Percentiles rank a stretch among this genome's conserved stretches.
phyloP scores from a whole-genome alignment of 2,888 invertebrate genomes.

The Clunio marinus region DNA sequence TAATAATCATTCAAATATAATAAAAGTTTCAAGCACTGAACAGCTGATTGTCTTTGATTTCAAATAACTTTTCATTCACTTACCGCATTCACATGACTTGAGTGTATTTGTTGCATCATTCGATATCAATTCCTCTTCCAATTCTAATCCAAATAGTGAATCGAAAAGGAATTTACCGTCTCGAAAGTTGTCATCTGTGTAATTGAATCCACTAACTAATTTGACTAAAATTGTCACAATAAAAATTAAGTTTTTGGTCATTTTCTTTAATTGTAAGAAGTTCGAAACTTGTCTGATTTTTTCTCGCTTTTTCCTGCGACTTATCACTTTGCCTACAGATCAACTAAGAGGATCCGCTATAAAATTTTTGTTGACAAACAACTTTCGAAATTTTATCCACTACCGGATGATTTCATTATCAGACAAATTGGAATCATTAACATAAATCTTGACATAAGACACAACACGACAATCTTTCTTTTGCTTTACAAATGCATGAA shows the following conservation, averaged over 20 bases:
- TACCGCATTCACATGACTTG: constrained; percentile 72
- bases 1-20: too few relatives aligned
- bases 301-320: too few relatives aligned
- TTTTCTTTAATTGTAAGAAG: neutral
- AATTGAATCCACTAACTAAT: neutral
- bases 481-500: too few relatives aligned
- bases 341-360: constrained; percentile 3
- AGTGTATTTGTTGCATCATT: constrained; percentile 54
- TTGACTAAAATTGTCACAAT: neutral
- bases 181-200: constrained; percentile 50
- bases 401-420: constrained; percentile 8
- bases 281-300: constrained; percentile 2
- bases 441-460: too few relatives aligned
- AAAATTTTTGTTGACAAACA: neutral
- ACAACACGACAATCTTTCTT: too few relatives aligned
- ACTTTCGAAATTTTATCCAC: neutral
- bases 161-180: constrained; percentile 68
- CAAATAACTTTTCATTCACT: too few relatives aligned
- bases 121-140: constrained; percentile 49
- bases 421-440: too few relatives aligned
- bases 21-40: too few relatives aligned
- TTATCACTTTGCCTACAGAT: neutral
- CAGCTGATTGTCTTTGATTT: too few relatives aligned
- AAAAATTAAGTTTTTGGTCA: neutral
- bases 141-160: constrained; percentile 65